Percentiles rank a stretch among this genome's conserved stretches.
Conservation (phyloP, 2,888 invertebrate genomes). For the Diplolepis rosae region DNA sequence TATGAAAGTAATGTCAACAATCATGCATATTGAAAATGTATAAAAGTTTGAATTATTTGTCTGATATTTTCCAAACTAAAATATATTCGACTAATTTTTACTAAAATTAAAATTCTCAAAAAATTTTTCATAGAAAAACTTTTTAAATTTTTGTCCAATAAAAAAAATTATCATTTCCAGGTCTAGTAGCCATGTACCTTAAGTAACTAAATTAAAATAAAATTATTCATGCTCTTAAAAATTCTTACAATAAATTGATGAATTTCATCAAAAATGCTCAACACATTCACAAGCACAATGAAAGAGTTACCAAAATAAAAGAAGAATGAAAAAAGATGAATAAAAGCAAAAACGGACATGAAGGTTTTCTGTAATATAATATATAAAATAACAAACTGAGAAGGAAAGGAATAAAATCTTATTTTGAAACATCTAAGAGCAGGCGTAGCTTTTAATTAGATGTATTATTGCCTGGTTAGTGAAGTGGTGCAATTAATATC, state of each 20-base stretch:
- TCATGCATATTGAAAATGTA: too few species aligned
- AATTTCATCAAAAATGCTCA: not conserved
- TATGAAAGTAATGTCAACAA: too few species aligned
- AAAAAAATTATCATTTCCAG: too few species aligned
- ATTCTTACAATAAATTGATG: not conserved
- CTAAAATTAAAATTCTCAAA: too few species aligned
- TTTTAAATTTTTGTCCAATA: too few species aligned
- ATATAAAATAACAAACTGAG: slow-evolving; percentile 31
- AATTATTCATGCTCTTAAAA: not conserved
- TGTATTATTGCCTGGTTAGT: slow-evolving; percentile 72
- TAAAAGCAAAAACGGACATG: slow-evolving; percentile 2
- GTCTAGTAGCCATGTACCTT: too few species aligned
- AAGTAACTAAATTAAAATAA: too few species aligned
- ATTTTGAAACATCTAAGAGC: slow-evolving; percentile 1
- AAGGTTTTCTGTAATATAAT: slow-evolving; percentile 25
- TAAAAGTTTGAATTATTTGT: too few species aligned
- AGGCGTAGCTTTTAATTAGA: slow-evolving; percentile 56
- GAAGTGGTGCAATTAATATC: slow-evolving; percentile 67
- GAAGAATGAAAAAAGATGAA: not conserved
- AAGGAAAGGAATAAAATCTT: not conserved
- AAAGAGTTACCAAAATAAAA: not conserved
- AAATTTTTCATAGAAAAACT: too few species aligned
- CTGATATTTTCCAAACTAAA: too few species aligned
- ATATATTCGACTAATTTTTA: too few species aligned
- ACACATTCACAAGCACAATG: slow-evolving; percentile 6